Base-by-base conservation (phyloP, 64 coral and sea anemone species). In the Actinia equina region DNA sequence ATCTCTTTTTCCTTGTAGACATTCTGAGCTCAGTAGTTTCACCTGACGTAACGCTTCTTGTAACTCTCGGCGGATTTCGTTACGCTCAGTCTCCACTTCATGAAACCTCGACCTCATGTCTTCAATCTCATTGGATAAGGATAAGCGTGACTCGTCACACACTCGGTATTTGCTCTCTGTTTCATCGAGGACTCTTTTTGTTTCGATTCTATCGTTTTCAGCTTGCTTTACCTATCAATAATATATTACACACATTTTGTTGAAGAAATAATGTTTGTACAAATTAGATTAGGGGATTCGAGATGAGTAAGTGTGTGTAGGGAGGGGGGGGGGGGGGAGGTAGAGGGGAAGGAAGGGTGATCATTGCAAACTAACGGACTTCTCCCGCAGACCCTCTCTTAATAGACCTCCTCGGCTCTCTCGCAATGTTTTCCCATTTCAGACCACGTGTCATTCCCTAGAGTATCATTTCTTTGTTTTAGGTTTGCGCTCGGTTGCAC, bases 21-120 rank as follows among this genome's bases (percentile, higher is more conserved):
- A 96, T 80, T 96, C 94, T 18, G 90, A 88, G 27, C 91, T 89
- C 7, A 96, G 84, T 22, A 96, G 80, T 63, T 96, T 96, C 11
- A 96, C 91, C 85, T 96, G 94, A 44, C 94, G 91, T 59, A 96
- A 70, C 19, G 94, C 91, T 54, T 96, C 94, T 44, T 93, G 90
- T 1, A 93, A 85, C 18, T 96, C 94, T 19, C 94, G 88, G 14
- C 94, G 85, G 13, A 77, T 93, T 58, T 96, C 94, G 71, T 77
- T 85, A 22, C 94, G 88, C 58, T 93, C 91, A 14, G 91, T 86
- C n/a, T 96, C 94, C 51, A 93, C 54, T 15, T 96, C 94, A 30
- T 86, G 84, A 27, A 90, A 18, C 49, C 94, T 30, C 14, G 44
- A 84, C 15, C 94, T 87, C 18, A 93, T 82, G 61, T 96, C 94